Conservation (phyloP, 2,113 vertebrate species). For the Heloderma charlesbogerti region DNA sequence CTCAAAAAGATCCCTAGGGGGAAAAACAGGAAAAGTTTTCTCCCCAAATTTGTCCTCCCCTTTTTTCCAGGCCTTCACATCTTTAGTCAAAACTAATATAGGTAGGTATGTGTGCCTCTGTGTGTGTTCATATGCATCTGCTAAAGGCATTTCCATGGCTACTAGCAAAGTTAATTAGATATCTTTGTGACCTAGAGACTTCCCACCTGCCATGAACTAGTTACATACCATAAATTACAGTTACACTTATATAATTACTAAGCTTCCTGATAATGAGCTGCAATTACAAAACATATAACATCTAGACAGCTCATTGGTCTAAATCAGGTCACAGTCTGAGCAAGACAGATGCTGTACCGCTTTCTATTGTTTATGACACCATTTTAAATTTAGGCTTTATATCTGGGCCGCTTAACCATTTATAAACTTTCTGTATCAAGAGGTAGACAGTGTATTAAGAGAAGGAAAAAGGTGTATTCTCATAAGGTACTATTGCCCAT, state of each 20-base stretch:
- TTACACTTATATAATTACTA: slow-evolving; percentile 46
- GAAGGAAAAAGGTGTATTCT: not conserved
- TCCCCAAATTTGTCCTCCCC: too few relatives aligned
- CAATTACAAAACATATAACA: not conserved
- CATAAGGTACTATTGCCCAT: not conserved
- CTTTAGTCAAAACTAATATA: not conserved
- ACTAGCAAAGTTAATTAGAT: slow-evolving; percentile 41
- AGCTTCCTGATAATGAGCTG: slow-evolving; percentile 26
- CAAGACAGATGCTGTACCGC: not conserved
- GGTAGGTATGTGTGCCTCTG: not conserved
- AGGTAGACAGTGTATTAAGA: not conserved
- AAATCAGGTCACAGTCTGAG: slow-evolving; percentile 5
- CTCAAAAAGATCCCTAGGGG: too few relatives aligned
- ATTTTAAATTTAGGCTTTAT: not conserved
- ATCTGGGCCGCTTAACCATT: slow-evolving; percentile 1
- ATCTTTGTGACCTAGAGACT: slow-evolving; percentile 46
- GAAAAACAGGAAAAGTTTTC: too few relatives aligned
- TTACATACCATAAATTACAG: slow-evolving; percentile 48
- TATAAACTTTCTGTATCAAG: not conserved
- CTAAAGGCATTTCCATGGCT: slow-evolving; percentile 44
- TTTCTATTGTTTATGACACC: not conserved
- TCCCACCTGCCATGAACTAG: slow-evolving; percentile 52
- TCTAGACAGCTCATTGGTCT: not conserved
- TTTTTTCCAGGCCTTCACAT: too few relatives aligned
- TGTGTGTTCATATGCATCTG: not conserved